Percentiles rank a stretch among this genome's conserved stretches.
These are phyloP conservation scores for Baccha elongata DNA, from an alignment of 2,888 invertebrate species.

Conservation along the genomic window DNA sequence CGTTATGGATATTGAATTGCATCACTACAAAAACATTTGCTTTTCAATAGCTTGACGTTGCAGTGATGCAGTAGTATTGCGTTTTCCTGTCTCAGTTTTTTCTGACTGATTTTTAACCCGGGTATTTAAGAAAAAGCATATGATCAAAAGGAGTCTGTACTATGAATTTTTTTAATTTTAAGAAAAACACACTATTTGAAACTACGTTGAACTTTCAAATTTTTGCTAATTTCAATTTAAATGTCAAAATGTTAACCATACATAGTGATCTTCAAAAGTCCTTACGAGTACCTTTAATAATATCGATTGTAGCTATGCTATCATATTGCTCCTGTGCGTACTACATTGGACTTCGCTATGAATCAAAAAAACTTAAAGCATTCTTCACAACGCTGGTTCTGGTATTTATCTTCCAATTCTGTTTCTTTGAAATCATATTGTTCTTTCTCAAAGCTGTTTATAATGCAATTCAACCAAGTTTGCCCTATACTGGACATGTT, in stretches of 20 bases:
- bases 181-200: too few relatives aligned
- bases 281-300: neutral
- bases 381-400: constrained; percentile 74
- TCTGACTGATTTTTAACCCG: too few relatives aligned
- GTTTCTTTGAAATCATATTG: constrained; percentile 75
- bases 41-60: too few relatives aligned
- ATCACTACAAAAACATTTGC: too few relatives aligned
- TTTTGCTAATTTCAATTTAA: neutral
- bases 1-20: too few relatives aligned
- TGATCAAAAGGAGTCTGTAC: too few relatives aligned
- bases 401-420: constrained; percentile 73
- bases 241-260: constrained; percentile 30
- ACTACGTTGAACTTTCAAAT: too few relatives aligned
- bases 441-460: constrained; percentile 71
- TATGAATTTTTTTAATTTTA: too few relatives aligned
- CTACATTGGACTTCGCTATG: constrained; percentile 74
- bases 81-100: too few relatives aligned
- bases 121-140: too few relatives aligned
- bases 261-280: neutral
- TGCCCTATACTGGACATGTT: neutral
- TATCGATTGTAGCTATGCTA: constrained; percentile 11
- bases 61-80: too few relatives aligned
- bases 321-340: neutral
- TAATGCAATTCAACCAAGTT: neutral
- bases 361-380: constrained; percentile 74